A percentile compares a stretch with the other conserved stretches of the same genome.
Evolutionary conservation across 2,888 invertebrate genomes (phyloP).

Genomic region (Andrena marginata): DNA sequence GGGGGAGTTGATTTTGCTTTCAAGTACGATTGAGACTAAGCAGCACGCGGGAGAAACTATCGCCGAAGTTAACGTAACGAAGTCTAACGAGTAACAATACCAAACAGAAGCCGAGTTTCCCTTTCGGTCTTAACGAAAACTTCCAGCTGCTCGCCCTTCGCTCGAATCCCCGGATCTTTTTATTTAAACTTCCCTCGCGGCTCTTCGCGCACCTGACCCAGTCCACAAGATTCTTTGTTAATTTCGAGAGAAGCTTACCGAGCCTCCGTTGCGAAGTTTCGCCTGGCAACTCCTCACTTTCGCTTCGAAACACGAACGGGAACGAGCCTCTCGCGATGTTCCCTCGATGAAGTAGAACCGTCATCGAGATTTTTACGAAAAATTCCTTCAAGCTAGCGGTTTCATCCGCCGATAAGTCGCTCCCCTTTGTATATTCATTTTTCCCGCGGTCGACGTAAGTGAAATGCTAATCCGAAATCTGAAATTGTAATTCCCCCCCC

Average conservation of each 20-base stretch:
- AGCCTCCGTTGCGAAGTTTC: slow-evolving; percentile 54
- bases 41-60: background rate
- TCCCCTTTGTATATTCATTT: slow-evolving; percentile 51
- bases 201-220: slow-evolving; percentile 47
- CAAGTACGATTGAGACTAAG: background rate
- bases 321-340: background rate
- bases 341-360: background rate
- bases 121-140: slow-evolving; percentile 30
- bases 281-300: slow-evolving; percentile 6
- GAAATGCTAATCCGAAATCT: slow-evolving; percentile 55
- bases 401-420: background rate
- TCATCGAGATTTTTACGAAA: background rate
- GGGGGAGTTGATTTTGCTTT: background rate
- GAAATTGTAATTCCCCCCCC: slow-evolving; percentile 52
- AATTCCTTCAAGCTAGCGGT: background rate
- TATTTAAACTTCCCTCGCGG: slow-evolving; percentile 45
- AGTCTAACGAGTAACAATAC: slow-evolving; percentile 8
- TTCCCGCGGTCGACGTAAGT: slow-evolving; percentile 37
- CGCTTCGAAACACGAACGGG: background rate
- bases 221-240: slow-evolving; percentile 45
- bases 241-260: slow-evolving; percentile 29
- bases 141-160: slow-evolving; percentile 13
- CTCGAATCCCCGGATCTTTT: slow-evolving; percentile 29
- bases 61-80: background rate
- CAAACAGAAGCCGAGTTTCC: background rate